Percentiles rank a stretch among this genome's conserved stretches.
Conservation (phyloP, 2,888 invertebrate species). For the Nesidiocoris tenuis region DNA sequence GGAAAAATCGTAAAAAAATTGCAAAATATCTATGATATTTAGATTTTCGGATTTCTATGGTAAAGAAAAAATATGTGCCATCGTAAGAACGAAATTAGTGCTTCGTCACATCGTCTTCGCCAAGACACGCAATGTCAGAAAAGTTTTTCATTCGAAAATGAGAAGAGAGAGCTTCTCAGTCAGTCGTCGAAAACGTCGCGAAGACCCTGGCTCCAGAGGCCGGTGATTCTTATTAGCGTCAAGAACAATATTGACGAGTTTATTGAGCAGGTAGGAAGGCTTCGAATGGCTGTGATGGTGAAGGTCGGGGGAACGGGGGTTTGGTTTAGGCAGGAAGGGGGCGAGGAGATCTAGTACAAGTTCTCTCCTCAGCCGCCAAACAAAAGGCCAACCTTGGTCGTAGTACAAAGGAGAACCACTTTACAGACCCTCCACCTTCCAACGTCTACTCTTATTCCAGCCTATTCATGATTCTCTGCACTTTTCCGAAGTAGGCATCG, state of each 20-base stretch:
- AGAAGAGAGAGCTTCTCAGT: no score
- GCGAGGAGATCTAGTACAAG: no score
- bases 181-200: neutral
- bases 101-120: no score
- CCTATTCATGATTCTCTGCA: neutral
- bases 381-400: neutral
- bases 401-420: neutral
- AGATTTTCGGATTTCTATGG: no score
- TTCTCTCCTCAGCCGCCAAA: neutral
- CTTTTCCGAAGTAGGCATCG: neutral
- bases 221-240: constrained; percentile 7
- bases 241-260: constrained; percentile 19
- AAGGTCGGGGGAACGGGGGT: no score
- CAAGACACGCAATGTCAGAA: no score
- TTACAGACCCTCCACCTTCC: neutral
- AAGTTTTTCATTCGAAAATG: no score
- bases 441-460: neutral
- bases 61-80: no score
- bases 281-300: neutral
- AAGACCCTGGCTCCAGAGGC: neutral
- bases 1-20: no score
- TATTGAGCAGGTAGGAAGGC: neutral
- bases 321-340: no score
- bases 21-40: no score
- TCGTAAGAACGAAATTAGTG: no score